Evolutionary conservation across 2,888 invertebrate genomes (phyloP).

Genomic region (Dione juno): DNA sequence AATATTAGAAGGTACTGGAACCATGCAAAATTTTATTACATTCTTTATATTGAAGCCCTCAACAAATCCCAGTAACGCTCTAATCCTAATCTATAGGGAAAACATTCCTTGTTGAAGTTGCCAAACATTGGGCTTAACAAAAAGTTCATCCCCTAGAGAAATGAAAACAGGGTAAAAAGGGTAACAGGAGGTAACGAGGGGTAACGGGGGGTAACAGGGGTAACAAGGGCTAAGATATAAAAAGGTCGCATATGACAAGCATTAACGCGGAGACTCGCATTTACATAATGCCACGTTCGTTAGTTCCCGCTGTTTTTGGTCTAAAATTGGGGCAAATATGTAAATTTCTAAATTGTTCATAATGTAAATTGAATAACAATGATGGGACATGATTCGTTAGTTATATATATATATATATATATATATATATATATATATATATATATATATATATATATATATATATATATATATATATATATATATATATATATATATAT

Average conservation of each 20-base stretch:
- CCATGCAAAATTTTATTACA: not conserved
- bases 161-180: not conserved
- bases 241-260: constrained; percentile 29
- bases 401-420: too few relatives aligned
- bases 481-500: too few relatives aligned
- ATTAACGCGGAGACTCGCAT: constrained; percentile 33
- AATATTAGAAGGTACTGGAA: too few relatives aligned
- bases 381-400: not conserved
- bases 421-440: too few relatives aligned
- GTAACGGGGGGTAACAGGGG: not conserved
- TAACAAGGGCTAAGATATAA: constrained; percentile 8
- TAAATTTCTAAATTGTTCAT: constrained; percentile 15
- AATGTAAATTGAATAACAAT: constrained; percentile 16
- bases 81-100: constrained; percentile 4
- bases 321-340: not conserved
- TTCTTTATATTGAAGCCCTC: not conserved
- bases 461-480: too few relatives aligned
- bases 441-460: too few relatives aligned
- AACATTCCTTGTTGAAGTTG: not conserved
- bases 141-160: constrained; percentile 26
- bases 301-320: constrained; percentile 20
- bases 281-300: constrained; percentile 40
- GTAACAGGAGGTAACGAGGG: not conserved
- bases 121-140: constrained; percentile 24
- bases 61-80: not conserved